Evolutionary conservation across 2,888 invertebrate genomes (phyloP).

Genomic region (Rhagophthalmus giganteus): DNA sequence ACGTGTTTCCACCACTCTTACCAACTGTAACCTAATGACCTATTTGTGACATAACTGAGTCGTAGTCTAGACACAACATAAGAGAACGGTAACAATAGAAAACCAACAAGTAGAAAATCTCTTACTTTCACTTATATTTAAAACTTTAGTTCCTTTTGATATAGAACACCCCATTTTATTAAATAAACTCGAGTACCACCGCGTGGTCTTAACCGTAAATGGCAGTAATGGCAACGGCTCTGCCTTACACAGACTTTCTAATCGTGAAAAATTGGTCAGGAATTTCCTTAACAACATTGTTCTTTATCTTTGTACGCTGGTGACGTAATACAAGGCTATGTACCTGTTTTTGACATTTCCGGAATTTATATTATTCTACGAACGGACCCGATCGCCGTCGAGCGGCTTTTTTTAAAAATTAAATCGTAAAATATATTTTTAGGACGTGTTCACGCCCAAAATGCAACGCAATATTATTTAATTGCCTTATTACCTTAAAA

Average conservation of each 20-base stretch:
- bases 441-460: no score
- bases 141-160: conserved; percentile 8
- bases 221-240: conserved; percentile 1
- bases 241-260: conserved; percentile 11
- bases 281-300: conserved; percentile 12
- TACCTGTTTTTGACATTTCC: background rate
- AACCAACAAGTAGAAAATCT: background rate
- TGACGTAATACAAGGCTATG: background rate
- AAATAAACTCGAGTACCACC: background rate
- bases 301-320: background rate
- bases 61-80: no score
- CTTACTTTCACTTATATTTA: conserved; percentile 16
- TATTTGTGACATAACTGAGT: no score
- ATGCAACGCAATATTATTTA: background rate
- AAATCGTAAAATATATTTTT: background rate
- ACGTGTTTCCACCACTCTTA: background rate
- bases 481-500: background rate
- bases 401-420: background rate
- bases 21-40: background rate
- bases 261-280: conserved; percentile 10
- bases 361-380: background rate
- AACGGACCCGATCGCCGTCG: background rate
- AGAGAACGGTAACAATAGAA: background rate
- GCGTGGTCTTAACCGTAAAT: background rate
- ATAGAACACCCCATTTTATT: conserved; percentile 21